A percentile compares a stretch with the other conserved stretches of the same genome.
These are phyloP conservation scores for Micrasema minimum DNA, from an alignment of 1,140 invertebrate species.

Conservation along the genomic window DNA sequence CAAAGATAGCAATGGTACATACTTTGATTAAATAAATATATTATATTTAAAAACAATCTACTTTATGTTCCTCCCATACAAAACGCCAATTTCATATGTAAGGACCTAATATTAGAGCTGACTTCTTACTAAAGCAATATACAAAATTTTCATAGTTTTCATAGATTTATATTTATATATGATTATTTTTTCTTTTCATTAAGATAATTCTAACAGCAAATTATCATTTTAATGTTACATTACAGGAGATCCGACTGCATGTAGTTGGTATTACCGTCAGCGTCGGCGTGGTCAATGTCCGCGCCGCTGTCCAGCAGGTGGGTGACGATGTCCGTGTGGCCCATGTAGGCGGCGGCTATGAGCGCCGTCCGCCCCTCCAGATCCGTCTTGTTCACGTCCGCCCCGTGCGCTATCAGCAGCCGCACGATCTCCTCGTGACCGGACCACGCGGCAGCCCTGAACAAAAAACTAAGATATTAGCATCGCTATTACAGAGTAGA, in stretches of 20 bases:
- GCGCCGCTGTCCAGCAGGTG: conserved; percentile 87
- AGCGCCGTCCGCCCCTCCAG: conserved; percentile 89
- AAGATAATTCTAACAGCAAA: too few species aligned
- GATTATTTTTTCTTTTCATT: neutral
- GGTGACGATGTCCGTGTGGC: conserved; percentile 91
- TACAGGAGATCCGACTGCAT: conserved; percentile 26
- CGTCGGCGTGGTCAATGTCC: conserved; percentile 87
- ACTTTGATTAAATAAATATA: too few species aligned
- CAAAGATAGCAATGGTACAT: too few species aligned
- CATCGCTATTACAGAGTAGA: neutral
- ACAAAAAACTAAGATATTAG: neutral
- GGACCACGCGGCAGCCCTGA: conserved; percentile 87
- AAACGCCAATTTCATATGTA: too few species aligned
- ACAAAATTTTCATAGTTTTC: too few species aligned
- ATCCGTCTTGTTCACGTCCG: conserved; percentile 85
- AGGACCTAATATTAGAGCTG: too few species aligned
- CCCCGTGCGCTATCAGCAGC: conserved; percentile 73
- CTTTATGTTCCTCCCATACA: too few species aligned
- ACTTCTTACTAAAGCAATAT: too few species aligned
- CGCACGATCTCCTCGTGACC: conserved; percentile 81
- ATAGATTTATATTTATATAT: too few species aligned
- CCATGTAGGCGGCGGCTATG: conserved; percentile 91
- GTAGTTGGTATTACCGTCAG: conserved; percentile 86
- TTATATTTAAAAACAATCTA: too few species aligned
- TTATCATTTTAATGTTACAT: too few species aligned